Evolutionary conservation across 2,113 vertebrate genomes (phyloP).

Genomic region (Thomomys bottae): DNA sequence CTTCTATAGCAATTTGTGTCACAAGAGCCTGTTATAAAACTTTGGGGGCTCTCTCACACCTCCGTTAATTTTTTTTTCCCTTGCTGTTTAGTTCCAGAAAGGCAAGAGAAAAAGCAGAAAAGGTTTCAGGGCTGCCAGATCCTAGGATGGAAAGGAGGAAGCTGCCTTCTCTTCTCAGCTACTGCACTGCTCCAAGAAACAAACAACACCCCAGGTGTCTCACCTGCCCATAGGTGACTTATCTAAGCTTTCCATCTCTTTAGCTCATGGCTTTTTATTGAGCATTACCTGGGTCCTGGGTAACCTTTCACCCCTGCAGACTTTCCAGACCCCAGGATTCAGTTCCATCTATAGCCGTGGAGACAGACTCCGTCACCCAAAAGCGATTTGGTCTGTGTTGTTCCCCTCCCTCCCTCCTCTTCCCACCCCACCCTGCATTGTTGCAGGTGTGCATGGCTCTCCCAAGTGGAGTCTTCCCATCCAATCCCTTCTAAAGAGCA

Average conservation of each 20-base stretch:
- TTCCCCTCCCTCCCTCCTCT: no score
- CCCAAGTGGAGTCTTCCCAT: neutral
- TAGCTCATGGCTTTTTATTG: neutral
- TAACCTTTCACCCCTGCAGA: neutral
- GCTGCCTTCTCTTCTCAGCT: neutral
- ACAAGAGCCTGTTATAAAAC: slow-evolving; percentile 63
- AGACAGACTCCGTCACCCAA: neutral
- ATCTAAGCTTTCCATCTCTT: neutral
- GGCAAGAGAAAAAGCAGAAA: neutral
- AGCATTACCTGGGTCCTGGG: neutral
- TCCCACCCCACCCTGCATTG: neutral
- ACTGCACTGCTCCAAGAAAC: neutral
- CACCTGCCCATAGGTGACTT: fast-evolving
- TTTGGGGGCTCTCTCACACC: slow-evolving; percentile 21
- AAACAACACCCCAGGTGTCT: neutral
- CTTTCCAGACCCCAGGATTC: neutral
- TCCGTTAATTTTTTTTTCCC: slow-evolving; percentile 43
- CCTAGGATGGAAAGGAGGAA: neutral
- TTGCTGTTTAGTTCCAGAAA: neutral
- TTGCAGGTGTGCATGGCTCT: neutral
- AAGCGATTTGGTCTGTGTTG: neutral
- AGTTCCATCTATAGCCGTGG: neutral
- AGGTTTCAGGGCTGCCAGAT: neutral
- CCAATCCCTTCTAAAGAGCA: neutral
- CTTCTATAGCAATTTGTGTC: slow-evolving; percentile 72